Evolutionary conservation across 1,140 invertebrate species (phyloP), one percentile per base, ranked within the genome.

Genomic region (Lerema accius): DNA sequence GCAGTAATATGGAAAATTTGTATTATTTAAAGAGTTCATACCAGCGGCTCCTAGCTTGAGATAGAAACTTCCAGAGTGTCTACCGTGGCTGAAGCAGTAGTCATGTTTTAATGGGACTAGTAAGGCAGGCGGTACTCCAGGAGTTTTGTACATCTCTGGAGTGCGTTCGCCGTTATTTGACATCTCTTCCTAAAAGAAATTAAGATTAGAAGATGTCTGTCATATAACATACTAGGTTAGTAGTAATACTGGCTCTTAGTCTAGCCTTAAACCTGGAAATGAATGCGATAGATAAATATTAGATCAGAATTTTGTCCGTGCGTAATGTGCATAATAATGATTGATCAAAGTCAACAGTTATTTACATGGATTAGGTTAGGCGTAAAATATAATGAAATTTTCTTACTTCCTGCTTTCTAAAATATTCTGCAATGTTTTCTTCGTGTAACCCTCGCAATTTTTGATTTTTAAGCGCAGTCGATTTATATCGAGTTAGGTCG

Each of bases 51-150:
- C 95, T 65, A 95, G 86, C 91, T 95, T 95, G 2, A 95, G 90
- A 80, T 95, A 96, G 78, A 95, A 94, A 71, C 94, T 95, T 4
- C 94, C 94, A 45, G 94, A 93, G 80, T 95, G 94, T 59, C 94
- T 83, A 42, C 93, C 94, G 42, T 90, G 88, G 63, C 88, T 93
- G 80, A 94, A 94, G 79, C 92, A 94, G 76, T 94, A 94, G 65
- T 91, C 77, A 68, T 93, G 93, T 62, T 81, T 84, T 11, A 87
- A 49, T 14, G 84, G 80, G 2, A 76, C 77, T 6, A 90, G 68
- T 7, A 71, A 26, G 1, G 85, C 74, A 0, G 82, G 76, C 7
- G 74, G 83, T 1, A 84, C 65, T 53, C 28, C 59, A 13, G 65
- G 63, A 11, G 73, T 65, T 53, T 61, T 72, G 46, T 43, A 79